phyloP scores from a whole-genome alignment of 2,113 vertebrate genomes.

The Thomomys bottae region DNA sequence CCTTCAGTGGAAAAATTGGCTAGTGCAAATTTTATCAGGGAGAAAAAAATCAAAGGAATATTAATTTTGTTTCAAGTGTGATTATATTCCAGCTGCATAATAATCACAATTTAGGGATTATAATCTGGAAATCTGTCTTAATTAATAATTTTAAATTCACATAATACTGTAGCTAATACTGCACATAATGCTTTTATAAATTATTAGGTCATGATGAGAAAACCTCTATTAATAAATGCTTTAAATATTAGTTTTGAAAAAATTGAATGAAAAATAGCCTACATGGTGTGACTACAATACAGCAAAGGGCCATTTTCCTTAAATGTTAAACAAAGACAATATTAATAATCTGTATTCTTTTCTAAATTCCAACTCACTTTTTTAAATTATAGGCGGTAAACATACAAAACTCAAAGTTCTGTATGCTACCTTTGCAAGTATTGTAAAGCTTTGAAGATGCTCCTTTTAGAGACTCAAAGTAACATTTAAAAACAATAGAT shows the following conservation, averaged over 20 bases:
- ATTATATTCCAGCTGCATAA: not conserved
- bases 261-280: no score
- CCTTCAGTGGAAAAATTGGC: not conserved
- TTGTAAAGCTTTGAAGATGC: constrained; percentile 46
- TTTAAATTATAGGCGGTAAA: not conserved
- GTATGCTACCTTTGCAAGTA: not conserved
- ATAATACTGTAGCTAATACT: not conserved
- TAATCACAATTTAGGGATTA: not conserved
- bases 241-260: not conserved
- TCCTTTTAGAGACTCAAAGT: not conserved
- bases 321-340: not conserved
- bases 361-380: not conserved
- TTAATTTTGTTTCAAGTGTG: not conserved
- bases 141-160: constrained; percentile 40
- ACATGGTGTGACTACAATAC: not conserved
- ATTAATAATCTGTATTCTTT: not conserved
- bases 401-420: constrained; percentile 8
- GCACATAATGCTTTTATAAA: not conserved
- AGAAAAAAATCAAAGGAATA: not conserved
- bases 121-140: constrained; percentile 42
- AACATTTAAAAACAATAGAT: not conserved
- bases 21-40: not conserved
- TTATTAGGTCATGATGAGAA: not conserved
- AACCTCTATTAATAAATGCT: constrained; percentile 17
- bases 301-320: not conserved